A percentile compares a stretch with the other conserved stretches of the same genome.
These are phyloP conservation scores for Ormia ochracea DNA, from an alignment of 2,888 invertebrate species.

Conservation along the genomic window DNA sequence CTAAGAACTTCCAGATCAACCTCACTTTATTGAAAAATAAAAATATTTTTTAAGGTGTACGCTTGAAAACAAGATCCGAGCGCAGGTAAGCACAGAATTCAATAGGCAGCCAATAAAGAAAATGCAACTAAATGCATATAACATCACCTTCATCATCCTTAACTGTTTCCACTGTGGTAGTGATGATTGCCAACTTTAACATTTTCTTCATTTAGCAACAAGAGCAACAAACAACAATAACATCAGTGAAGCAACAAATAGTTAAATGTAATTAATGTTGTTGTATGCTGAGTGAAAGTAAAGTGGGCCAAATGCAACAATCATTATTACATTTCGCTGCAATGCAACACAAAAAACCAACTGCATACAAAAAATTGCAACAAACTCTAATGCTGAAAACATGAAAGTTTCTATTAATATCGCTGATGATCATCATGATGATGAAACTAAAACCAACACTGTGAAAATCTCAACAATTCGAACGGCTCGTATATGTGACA, in stretches of 20 bases:
- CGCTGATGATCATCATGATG: slow-evolving; percentile 16
- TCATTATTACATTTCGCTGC: slow-evolving; percentile 70
- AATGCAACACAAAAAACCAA: slow-evolving; percentile 64
- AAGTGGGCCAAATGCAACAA: slow-evolving; percentile 75
- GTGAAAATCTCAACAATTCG: slow-evolving; percentile 31
- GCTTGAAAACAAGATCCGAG: not conserved
- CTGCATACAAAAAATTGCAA: slow-evolving; percentile 60
- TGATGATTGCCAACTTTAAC: slow-evolving; percentile 43
- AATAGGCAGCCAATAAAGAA: slow-evolving; percentile 37
- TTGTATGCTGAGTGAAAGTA: slow-evolving; percentile 72
- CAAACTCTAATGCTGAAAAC: slow-evolving; percentile 39
- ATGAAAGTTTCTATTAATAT: slow-evolving; percentile 57
- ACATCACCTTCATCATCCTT: slow-evolving; percentile 37
- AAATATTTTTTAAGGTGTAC: not conserved
- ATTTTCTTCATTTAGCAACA: slow-evolving; percentile 44
- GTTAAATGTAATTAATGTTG: slow-evolving; percentile 50
- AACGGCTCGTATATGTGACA: slow-evolving; percentile 45
- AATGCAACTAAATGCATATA: slow-evolving; percentile 26
- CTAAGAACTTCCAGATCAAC: not conserved
- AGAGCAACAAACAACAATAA: slow-evolving; percentile 3
- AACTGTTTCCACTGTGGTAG: not conserved
- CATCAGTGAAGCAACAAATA: slow-evolving; percentile 32
- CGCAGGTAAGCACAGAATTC: not conserved
- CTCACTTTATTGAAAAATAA: too few relatives aligned
- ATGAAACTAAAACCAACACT: slow-evolving; percentile 38